Evolutionary conservation across 2,888 invertebrate genomes (phyloP), one percentile per base, ranked within the genome.

Genomic region (Lacanobia wlatinum): DNA sequence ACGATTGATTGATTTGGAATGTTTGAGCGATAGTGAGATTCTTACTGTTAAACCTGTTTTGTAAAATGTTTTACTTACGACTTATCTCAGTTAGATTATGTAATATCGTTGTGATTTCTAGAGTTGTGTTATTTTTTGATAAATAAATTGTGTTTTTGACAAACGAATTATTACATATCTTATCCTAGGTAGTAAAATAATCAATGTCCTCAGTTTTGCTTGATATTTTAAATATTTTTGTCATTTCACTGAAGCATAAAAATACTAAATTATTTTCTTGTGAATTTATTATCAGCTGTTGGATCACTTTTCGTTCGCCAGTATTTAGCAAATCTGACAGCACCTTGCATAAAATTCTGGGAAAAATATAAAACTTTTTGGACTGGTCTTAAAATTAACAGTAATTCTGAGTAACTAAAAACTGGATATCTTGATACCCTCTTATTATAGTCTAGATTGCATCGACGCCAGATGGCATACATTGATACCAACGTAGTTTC

Each of bases 101-200:
- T 62, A 76, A 80, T 56, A 56, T 55, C n/a, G 62, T 78, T 86
- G 84, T 83, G 86, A 84, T 80, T 80, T 80, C 53, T 69, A 40
- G 53, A 73, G 63, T 75, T 72, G 60, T 84, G 63, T 79, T 73
- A 59, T 71, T 68, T 34, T 59, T 66, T 65, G 69, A 75, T 71
- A 62, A 67, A 70, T 70, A 62, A 75, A 71, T 64, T 67, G n/a
- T 48, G 58, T 70, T 10, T 67, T 55, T 52, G 48, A 48, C 52
- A 60, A 67, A 64, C 0, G 52, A 60, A 60, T 72, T 43, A 65
- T 69, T 64, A 1, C 10, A 5, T 23, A 14, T 40, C 14, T 40
- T 9, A 21, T 46, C 34, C 14, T 56, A 52, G 0, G n/a, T 66
- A 46, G 0, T 23, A 48, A 18, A 71, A 50, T 1, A 62, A 40